Conservation (phyloP, 2,888 invertebrate genomes). For the Eristalis pertinax region DNA sequence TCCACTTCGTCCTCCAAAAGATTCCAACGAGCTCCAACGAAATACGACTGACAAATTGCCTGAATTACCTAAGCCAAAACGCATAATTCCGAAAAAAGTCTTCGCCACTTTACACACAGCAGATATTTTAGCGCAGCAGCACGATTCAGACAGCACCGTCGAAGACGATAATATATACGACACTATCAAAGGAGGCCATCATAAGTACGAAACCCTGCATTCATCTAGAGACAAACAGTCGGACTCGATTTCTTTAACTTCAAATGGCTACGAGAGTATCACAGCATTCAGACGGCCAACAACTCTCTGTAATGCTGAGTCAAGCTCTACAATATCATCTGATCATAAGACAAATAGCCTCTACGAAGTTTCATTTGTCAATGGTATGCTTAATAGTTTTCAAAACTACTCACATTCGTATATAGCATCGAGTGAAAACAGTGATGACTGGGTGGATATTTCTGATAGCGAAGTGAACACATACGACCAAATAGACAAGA, state of each 20-base stretch:
- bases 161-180: slow-evolving; percentile 85
- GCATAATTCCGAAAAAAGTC: slow-evolving; percentile 75
- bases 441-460: slow-evolving; percentile 81
- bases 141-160: slow-evolving; percentile 43
- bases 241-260: slow-evolving; percentile 77
- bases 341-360: slow-evolving; percentile 81
- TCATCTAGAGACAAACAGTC: slow-evolving; percentile 62
- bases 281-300: slow-evolving; percentile 74
- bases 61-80: slow-evolving; percentile 78
- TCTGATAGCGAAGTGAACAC: slow-evolving; percentile 76
- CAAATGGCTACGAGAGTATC: slow-evolving; percentile 81
- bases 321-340: slow-evolving; percentile 80
- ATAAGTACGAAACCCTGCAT: slow-evolving; percentile 78
- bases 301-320: slow-evolving; percentile 77
- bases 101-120: slow-evolving; percentile 29
- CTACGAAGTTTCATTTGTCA: slow-evolving; percentile 78
- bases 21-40: slow-evolving; percentile 74
- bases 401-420: slow-evolving; percentile 75
- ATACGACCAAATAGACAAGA: slow-evolving; percentile 68
- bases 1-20: slow-evolving; percentile 46
- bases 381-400: slow-evolving; percentile 73
- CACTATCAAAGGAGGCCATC: slow-evolving; percentile 83
- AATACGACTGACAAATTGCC: slow-evolving; percentile 78
- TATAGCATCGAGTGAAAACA: slow-evolving; percentile 78
- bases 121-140: slow-evolving; percentile 17